Evolutionary conservation across 1,140 invertebrate genomes (phyloP).

Genomic region (Brachionus rotundiformis): DNA sequence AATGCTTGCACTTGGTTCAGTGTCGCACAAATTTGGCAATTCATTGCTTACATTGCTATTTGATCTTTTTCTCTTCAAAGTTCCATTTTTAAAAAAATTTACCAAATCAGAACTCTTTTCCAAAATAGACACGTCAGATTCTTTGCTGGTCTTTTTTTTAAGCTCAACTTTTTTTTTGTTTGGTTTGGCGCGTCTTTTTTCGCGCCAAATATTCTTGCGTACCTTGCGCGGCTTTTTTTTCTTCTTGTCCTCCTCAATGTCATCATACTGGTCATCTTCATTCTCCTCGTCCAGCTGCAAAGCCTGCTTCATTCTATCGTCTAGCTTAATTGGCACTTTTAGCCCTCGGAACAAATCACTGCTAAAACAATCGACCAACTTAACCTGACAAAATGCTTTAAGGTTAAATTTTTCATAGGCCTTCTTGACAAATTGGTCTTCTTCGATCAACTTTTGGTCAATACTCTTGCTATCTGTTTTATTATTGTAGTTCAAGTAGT

Average conservation of each 20-base stretch:
- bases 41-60: not conserved
- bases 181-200: not conserved
- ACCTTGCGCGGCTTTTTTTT: not conserved
- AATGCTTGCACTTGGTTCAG: not conserved
- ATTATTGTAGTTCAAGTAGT: constrained; percentile 29
- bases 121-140: not conserved
- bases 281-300: not conserved
- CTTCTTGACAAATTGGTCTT: not conserved
- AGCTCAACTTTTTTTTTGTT: not conserved
- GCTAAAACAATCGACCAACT: constrained; percentile 35
- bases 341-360: not conserved
- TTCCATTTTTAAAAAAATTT: constrained; percentile 10
- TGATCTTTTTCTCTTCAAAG: not conserved
- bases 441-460: constrained; percentile 37
- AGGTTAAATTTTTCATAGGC: constrained; percentile 30
- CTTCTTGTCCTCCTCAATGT: not conserved
- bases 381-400: constrained; percentile 1
- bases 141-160: not conserved
- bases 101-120: not conserved
- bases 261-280: constrained; percentile 4
- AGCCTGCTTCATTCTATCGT: not conserved
- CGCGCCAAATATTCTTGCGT: not conserved
- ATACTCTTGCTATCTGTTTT: constrained; percentile 21
- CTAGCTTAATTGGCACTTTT: constrained; percentile 6
- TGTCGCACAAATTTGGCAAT: not conserved